These are phyloP conservation scores for Halictus quadricinctus DNA, from an alignment of 2,888 invertebrate species.

Conservation along the genomic window DNA sequence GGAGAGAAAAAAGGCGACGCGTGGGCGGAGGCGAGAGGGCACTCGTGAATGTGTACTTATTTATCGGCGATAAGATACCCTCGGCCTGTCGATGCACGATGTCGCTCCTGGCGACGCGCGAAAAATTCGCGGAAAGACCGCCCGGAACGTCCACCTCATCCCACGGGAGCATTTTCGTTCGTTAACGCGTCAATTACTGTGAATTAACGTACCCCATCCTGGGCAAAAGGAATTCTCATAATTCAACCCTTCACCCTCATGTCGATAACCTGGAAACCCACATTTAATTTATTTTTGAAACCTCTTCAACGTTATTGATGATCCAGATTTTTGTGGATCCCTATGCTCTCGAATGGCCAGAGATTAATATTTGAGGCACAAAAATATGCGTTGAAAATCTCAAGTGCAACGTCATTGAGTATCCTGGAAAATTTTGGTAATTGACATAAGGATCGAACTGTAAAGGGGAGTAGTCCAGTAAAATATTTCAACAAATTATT, in stretches of 20 bases:
- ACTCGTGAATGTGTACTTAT: constrained; percentile 70
- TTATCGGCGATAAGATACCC: constrained; percentile 73
- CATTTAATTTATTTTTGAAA: not conserved
- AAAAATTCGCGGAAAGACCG: not conserved
- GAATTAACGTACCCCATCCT: not conserved
- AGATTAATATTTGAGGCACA: too few relatives aligned
- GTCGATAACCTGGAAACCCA: too few relatives aligned
- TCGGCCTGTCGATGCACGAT: constrained; percentile 30
- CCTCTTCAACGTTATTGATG: too few relatives aligned
- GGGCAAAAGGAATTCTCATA: not conserved
- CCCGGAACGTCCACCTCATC: not conserved
- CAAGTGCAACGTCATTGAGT: too few relatives aligned
- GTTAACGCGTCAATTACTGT: not conserved
- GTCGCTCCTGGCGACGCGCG: constrained; percentile 14
- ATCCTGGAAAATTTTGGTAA: too few relatives aligned
- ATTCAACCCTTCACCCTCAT: too few relatives aligned
- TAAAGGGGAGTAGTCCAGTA: not conserved
- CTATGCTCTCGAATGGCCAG: too few relatives aligned
- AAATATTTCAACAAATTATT: not conserved
- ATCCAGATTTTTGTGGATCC: too few relatives aligned
- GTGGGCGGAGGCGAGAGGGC: constrained; percentile 56
- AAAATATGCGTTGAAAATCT: too few relatives aligned
- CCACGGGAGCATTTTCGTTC: not conserved
- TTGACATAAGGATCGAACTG: not conserved
- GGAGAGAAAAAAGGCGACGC: constrained; percentile 55